A percentile compares a stretch with the other conserved stretches of the same genome.
Conservation (phyloP, 37 sponge, comb jelly and placozoan genomes). For the Corticium candelabrum region DNA sequence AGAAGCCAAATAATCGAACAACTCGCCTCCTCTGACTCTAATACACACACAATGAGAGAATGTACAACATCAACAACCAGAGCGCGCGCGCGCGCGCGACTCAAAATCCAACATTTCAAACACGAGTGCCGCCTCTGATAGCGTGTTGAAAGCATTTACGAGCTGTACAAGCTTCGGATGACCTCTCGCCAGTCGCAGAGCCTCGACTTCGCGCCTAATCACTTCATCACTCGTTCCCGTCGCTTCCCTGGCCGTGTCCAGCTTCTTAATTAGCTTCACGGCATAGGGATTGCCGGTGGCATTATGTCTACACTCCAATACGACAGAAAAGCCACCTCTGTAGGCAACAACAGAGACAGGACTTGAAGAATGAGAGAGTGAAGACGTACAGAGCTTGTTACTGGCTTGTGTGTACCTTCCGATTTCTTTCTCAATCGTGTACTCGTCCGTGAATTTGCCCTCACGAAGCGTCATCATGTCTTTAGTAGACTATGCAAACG, state of each 20-base stretch:
- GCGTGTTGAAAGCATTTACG: neutral
- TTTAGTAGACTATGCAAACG: no score
- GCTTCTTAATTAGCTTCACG: neutral
- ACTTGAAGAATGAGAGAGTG: neutral
- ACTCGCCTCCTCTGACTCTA: slow-evolving; percentile 18
- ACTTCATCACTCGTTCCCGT: slow-evolving; percentile 14
- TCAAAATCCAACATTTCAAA: neutral
- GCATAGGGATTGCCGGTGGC: neutral
- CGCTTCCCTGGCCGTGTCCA: neutral
- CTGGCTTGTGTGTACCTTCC: neutral
- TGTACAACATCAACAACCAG: no score
- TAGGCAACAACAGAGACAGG: neutral
- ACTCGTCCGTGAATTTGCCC: neutral
- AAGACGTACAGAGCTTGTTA: neutral
- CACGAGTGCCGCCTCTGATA: neutral
- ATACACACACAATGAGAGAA: neutral
- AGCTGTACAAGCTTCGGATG: neutral
- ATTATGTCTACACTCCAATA: neutral
- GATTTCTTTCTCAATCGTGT: neutral
- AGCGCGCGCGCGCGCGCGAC: neutral
- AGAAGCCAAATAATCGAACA: slow-evolving; percentile 65
- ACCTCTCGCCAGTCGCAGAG: slow-evolving; percentile 8
- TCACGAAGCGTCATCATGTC: neutral
- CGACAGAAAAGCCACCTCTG: neutral
- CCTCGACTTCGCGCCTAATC: slow-evolving; percentile 48